phyloP scores from a whole-genome alignment of 2,113 vertebrate species.

The Psilopsiagon aurifrons region DNA sequence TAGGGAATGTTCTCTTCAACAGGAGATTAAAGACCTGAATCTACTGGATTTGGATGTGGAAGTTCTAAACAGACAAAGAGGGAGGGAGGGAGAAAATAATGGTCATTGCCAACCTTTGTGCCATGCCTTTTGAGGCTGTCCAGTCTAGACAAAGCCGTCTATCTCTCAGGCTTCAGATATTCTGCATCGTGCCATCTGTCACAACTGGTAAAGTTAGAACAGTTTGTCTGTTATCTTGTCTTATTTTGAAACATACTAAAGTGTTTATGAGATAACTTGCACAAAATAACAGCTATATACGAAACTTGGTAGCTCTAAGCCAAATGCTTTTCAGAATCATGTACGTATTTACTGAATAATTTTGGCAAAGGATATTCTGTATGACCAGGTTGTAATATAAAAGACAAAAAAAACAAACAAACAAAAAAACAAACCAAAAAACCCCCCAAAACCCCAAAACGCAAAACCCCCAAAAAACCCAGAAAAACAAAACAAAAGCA shows the following conservation, averaged over 20 bases:
- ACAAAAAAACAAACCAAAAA: no score
- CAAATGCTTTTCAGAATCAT: constrained; percentile 8
- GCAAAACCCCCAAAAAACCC: no score
- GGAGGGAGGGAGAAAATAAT: not conserved
- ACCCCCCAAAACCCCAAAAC: no score
- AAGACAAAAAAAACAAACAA: not conserved
- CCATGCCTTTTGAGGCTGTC: not conserved
- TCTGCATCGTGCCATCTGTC: constrained; percentile 30
- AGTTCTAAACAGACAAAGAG: not conserved
- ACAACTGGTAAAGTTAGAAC: not conserved
- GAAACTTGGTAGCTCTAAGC: not conserved
- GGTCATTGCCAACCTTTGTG: not conserved
- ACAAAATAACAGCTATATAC: not conserved
- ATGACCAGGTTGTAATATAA: not conserved
- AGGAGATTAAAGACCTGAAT: not conserved
- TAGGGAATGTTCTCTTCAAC: not conserved
- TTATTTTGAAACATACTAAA: constrained; percentile 3
- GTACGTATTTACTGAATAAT: not conserved
- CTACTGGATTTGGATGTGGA: not conserved
- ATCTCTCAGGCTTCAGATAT: not conserved
- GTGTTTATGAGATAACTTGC: not conserved
- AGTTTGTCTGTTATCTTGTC: not conserved
- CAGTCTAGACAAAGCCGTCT: not conserved
- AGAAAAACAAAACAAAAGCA: not conserved
- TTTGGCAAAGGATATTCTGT: not conserved